These are phyloP conservation scores for Oryzias woworae DNA, from an alignment of 2,113 vertebrate species.

Conservation along the genomic window DNA sequence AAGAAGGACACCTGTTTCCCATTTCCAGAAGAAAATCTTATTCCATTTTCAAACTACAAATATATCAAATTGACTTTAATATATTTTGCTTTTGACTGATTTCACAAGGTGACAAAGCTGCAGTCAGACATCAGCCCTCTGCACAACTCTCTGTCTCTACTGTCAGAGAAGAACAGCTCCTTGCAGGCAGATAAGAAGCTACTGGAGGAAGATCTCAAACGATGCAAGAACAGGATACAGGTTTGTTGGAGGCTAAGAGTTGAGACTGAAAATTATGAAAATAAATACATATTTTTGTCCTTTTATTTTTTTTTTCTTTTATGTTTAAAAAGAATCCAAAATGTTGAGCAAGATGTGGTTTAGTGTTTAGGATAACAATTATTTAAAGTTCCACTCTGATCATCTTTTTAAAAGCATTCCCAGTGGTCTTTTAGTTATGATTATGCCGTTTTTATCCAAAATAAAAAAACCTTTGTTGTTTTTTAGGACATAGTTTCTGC, in stretches of 20 bases:
- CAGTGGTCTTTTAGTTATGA: no score
- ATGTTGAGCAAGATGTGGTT: no score
- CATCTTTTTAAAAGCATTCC: no score
- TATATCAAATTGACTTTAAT: neutral
- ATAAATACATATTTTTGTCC: neutral
- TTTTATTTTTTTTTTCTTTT: neutral
- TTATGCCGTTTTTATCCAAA: no score
- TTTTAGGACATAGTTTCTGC: no score
- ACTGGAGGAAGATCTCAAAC: slow-evolving; percentile 93
- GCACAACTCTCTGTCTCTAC: slow-evolving; percentile 87
- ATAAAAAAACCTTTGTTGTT: no score
- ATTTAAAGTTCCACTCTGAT: no score
- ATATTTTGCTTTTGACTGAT: neutral
- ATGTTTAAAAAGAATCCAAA: no score
- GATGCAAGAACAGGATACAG: slow-evolving; percentile 89
- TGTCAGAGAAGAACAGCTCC: slow-evolving; percentile 92
- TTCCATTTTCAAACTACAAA: neutral
- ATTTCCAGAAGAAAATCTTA: no score
- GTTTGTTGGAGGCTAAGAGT: slow-evolving; percentile 56
- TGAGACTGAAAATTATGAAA: neutral
- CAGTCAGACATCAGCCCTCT: slow-evolving; percentile 91
- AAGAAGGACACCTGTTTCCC: no score
- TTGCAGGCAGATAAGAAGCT: slow-evolving; percentile 94
- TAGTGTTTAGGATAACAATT: no score
- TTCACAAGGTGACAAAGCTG: slow-evolving; percentile 84